phyloP scores from a whole-genome alignment of 92 coral and sea anemone species.

The Pocillopora meandrina region DNA sequence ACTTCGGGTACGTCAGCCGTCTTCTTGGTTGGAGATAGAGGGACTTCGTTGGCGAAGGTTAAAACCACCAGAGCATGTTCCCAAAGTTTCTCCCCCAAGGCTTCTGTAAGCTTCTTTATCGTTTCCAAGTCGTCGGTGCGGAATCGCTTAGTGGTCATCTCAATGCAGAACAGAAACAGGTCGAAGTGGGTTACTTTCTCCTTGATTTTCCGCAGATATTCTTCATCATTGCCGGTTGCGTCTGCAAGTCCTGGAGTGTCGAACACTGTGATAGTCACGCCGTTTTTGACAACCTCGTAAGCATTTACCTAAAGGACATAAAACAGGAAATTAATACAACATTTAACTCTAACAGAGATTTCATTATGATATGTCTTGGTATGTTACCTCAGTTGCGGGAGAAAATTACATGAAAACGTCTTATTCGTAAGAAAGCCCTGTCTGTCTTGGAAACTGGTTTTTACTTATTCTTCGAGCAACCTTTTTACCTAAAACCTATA shows the following conservation, averaged over 20 bases:
- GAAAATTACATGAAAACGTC: too few relatives aligned
- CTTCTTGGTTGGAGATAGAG: neutral
- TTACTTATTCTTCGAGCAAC: too few relatives aligned
- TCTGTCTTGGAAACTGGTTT: too few relatives aligned
- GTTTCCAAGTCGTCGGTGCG: neutral
- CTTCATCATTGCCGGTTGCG: constrained; percentile 14
- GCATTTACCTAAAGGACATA: neutral
- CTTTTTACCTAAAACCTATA: too few relatives aligned
- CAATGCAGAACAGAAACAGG: constrained; percentile 40
- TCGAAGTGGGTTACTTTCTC: neutral
- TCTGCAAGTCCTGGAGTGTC: constrained; percentile 21
- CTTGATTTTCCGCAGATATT: constrained; percentile 29
- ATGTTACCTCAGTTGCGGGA: too few relatives aligned
- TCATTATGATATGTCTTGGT: too few relatives aligned
- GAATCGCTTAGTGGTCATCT: constrained; percentile 28
- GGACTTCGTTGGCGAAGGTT: constrained; percentile 43
- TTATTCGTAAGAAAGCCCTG: too few relatives aligned
- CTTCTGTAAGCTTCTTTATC: too few relatives aligned
- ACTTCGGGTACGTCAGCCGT: neutral
- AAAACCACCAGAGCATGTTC: constrained; percentile 35
- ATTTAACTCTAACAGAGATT: neutral
- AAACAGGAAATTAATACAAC: neutral
- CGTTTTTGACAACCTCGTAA: neutral
- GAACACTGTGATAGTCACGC: constrained; percentile 7
- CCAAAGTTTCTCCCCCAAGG: constrained; percentile 29